Evolutionary conservation across 2,113 vertebrate genomes (phyloP).

Genomic region (Ameiurus melas): DNA sequence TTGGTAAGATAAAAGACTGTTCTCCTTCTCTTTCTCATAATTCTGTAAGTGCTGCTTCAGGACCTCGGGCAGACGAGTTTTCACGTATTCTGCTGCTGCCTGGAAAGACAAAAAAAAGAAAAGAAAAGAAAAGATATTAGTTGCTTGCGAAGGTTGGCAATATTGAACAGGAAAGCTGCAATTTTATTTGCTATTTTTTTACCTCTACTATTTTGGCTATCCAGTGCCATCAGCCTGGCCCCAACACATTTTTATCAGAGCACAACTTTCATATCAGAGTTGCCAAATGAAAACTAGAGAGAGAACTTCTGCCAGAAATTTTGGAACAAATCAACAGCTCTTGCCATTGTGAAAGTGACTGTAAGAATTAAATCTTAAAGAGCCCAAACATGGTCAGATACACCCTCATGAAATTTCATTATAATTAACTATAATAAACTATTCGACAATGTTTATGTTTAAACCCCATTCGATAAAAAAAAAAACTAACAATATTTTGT

Average conservation of each 20-base stretch:
- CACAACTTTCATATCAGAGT: neutral
- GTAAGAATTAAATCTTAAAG: neutral
- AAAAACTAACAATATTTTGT: neutral
- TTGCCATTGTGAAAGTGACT: neutral
- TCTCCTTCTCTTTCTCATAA: slow-evolving; percentile 91
- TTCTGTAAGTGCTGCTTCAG: slow-evolving; percentile 90
- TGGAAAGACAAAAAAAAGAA: slow-evolving; percentile 54
- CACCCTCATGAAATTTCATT: neutral
- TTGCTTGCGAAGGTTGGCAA: neutral
- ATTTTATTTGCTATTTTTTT: neutral
- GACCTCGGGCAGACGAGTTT: slow-evolving; percentile 86
- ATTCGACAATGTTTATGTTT: neutral
- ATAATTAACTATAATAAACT: neutral
- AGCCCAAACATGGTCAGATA: neutral
- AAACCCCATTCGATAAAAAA: neutral
- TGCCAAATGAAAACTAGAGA: neutral
- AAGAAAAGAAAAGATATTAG: neutral
- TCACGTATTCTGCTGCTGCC: slow-evolving; percentile 95
- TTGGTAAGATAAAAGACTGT: slow-evolving; percentile 83
- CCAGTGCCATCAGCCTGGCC: neutral
- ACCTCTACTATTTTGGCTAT: neutral
- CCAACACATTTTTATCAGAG: neutral
- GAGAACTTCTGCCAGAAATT: neutral
- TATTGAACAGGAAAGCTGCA: neutral
- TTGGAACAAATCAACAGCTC: neutral